These are phyloP conservation scores for Tichodroma muraria DNA, from an alignment of 2,113 vertebrate species.

Conservation along the genomic window DNA sequence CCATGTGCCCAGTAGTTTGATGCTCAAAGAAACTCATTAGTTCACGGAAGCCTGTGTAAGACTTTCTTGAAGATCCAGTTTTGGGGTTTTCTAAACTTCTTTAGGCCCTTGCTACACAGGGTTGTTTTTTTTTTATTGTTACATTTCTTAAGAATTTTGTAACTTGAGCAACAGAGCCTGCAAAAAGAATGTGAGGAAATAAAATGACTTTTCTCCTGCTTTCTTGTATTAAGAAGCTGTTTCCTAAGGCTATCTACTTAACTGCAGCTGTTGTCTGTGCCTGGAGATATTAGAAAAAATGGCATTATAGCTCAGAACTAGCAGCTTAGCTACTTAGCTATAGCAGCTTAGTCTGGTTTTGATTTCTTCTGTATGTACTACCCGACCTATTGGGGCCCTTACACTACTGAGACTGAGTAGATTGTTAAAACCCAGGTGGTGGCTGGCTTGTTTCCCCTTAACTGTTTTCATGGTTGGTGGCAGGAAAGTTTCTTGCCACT, in stretches of 20 bases:
- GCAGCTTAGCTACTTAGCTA: too few relatives aligned
- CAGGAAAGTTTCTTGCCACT: conserved; percentile 35
- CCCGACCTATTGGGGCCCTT: not conserved
- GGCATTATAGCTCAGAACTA: not conserved
- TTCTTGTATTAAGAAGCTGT: not conserved
- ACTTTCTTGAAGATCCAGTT: not conserved
- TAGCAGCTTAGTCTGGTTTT: not conserved
- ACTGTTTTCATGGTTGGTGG: conserved; percentile 31
- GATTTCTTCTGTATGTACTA: not conserved
- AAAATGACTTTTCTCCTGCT: not conserved
- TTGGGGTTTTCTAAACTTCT: not conserved
- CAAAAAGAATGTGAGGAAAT: not conserved
- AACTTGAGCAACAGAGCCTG: not conserved
- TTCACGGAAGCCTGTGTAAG: not conserved
- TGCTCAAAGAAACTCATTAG: not conserved
- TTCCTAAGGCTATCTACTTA: conserved; percentile 29
- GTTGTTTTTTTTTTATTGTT: not conserved
- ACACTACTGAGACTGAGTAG: not conserved
- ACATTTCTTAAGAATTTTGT: not conserved
- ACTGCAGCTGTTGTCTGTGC: not conserved
- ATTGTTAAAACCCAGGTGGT: not conserved
- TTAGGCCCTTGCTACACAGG: not conserved
- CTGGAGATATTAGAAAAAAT: not conserved
- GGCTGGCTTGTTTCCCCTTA: not conserved
- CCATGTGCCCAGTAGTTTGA: not conserved